A percentile compares a stretch with the other conserved stretches of the same genome.
phyloP scores from a whole-genome alignment of 2,797 vertebrate species.

The Sebastes aleutianus region DNA sequence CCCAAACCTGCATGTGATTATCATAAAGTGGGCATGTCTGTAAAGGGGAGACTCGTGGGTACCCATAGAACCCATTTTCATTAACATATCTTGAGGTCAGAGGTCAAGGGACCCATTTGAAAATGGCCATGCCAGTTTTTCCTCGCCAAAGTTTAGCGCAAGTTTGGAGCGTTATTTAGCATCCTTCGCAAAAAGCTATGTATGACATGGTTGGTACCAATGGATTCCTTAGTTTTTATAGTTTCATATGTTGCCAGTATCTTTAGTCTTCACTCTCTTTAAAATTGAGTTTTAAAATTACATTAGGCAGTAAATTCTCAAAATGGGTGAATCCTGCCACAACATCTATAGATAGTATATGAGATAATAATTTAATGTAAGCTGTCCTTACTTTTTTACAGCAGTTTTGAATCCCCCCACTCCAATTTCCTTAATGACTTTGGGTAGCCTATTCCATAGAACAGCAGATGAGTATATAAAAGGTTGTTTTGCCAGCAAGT shows the following conservation, averaged over 20 bases:
- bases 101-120: too few relatives aligned
- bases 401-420: background rate
- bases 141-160: background rate
- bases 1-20: too few relatives aligned
- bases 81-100: too few relatives aligned
- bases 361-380: background rate
- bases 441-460: background rate
- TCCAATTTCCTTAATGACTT: background rate
- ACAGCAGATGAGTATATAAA: background rate
- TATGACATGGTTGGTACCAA: too few relatives aligned
- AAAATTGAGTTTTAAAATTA: background rate
- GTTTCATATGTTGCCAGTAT: too few relatives aligned
- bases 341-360: background rate
- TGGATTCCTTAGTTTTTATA: too few relatives aligned
- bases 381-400: background rate
- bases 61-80: accelerated
- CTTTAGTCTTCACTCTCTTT: too few relatives aligned
- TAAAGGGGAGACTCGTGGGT: too few relatives aligned
- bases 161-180: too few relatives aligned
- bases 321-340: background rate
- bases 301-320: background rate
- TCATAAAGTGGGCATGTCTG: too few relatives aligned
- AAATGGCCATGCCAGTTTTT: too few relatives aligned
- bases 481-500: background rate
- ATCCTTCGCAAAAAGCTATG: too few relatives aligned